Conservation (phyloP, 2,113 vertebrate genomes). For the Apodemus sylvaticus region DNA sequence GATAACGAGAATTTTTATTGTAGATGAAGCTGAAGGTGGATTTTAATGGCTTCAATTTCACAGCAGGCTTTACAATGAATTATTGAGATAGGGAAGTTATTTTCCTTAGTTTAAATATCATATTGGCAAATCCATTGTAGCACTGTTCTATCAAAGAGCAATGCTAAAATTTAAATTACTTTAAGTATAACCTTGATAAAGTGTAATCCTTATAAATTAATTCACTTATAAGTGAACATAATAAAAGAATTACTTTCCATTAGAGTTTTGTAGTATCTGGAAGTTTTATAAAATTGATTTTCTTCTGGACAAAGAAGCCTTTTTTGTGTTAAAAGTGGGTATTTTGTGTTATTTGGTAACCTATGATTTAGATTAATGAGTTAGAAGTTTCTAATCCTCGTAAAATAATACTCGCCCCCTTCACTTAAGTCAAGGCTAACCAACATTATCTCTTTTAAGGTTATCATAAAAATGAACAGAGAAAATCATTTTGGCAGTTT, state of each 20-base stretch:
- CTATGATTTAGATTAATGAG: conserved; percentile 59
- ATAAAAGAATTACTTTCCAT: conserved; percentile 62
- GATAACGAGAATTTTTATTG: conserved; percentile 41
- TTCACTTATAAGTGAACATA: conserved; percentile 63
- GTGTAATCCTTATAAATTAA: conserved; percentile 66
- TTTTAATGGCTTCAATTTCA: conserved; percentile 58
- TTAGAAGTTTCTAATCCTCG: conserved; percentile 47
- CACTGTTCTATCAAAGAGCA: conserved; percentile 54
- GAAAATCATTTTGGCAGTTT: conserved; percentile 51
- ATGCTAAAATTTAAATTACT: conserved; percentile 66
- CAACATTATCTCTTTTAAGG: conserved; percentile 69
- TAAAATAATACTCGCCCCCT: conserved; percentile 58
- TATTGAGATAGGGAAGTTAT: conserved; percentile 50
- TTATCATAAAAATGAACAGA: conserved; percentile 61
- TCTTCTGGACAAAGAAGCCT: conserved; percentile 59
- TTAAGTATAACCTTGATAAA: conserved; percentile 58
- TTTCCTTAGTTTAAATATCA: conserved; percentile 65
- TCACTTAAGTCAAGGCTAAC: conserved; percentile 49
- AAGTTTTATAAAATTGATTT: conserved; percentile 70
- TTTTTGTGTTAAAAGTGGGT: conserved; percentile 64
- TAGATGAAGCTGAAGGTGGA: conserved; percentile 45
- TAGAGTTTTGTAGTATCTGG: conserved; percentile 52
- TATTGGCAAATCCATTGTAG: conserved; percentile 57
- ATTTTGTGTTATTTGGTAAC: conserved; percentile 70
- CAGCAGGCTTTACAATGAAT: conserved; percentile 34